Percentiles rank a stretch among this genome's conserved stretches.
These are phyloP conservation scores for Ambastaia sidthimunki DNA, from an alignment of 2,797 vertebrate genomes.

Conservation along the genomic window DNA sequence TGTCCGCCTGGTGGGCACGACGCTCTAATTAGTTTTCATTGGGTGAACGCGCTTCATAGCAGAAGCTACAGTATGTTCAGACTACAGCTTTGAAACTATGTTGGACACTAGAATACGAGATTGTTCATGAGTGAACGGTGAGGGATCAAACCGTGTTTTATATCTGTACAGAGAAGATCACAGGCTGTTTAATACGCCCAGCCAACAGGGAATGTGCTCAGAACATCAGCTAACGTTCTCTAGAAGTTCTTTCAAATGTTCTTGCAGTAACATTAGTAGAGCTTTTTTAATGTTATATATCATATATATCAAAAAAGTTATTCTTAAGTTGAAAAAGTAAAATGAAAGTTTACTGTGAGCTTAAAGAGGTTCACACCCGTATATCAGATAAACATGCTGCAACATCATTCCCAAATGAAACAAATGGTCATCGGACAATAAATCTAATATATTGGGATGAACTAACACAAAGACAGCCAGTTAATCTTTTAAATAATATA, in stretches of 20 bases:
- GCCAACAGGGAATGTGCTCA: no score
- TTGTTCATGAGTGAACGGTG: neutral
- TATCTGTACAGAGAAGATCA: no score
- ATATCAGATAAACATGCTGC: neutral
- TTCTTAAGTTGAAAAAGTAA: no score
- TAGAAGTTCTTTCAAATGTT: no score
- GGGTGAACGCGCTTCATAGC: neutral
- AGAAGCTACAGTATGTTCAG: neutral
- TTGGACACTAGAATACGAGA: neutral
- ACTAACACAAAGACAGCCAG: conserved; percentile 10
- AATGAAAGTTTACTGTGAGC: no score
- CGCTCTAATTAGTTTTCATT: neutral
- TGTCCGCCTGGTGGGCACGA: neutral
- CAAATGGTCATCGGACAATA: neutral
- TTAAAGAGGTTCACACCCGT: no score
- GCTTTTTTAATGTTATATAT: no score
- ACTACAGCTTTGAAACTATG: neutral
- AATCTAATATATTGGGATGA: neutral
- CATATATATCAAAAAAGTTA: no score
- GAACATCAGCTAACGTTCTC: no score
- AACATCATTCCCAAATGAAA: neutral
- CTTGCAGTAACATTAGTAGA: no score
- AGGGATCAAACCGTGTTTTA: no score
- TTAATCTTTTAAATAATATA: conserved; percentile 41
- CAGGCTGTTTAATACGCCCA: no score